Conservation (phyloP, 2,888 invertebrate species). For the Amphipoea lucens region DNA sequence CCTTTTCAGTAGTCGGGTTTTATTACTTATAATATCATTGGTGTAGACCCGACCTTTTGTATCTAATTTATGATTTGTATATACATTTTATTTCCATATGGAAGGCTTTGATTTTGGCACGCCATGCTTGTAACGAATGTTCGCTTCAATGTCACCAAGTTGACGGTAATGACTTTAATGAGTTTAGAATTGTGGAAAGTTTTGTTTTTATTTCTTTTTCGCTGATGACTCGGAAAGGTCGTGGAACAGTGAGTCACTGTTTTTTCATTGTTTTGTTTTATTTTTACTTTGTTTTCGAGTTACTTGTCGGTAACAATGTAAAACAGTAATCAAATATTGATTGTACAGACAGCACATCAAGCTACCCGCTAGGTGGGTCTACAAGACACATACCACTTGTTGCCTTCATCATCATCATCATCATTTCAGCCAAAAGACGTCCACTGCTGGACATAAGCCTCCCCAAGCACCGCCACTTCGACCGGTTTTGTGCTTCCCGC, state of each 20-base stretch:
- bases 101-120: conserved; percentile 43
- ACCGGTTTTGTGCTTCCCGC: no score
- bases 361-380: no score
- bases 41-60: conserved; percentile 34
- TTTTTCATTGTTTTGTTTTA: neutral
- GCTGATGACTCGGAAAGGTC: conserved; percentile 27
- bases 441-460: no score
- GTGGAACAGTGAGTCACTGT: conserved; percentile 21
- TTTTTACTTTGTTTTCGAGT: neutral
- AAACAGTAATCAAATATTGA: neutral
- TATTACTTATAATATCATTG: no score
- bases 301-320: neutral
- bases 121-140: conserved; percentile 41
- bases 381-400: no score
- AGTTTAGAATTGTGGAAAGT: conserved; percentile 23
- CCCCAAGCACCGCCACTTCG: no score
- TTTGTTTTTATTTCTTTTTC: conserved; percentile 39
- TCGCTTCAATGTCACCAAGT: conserved; percentile 50
- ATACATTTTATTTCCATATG: conserved; percentile 3
- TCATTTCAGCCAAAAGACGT: no score
- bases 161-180: conserved; percentile 43
- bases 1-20: no score
- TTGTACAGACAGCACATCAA: neutral
- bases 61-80: neutral
- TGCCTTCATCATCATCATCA: no score